phyloP scores from a whole-genome alignment of 2,113 vertebrate species.

The Ptychochromis oligacanthus region DNA sequence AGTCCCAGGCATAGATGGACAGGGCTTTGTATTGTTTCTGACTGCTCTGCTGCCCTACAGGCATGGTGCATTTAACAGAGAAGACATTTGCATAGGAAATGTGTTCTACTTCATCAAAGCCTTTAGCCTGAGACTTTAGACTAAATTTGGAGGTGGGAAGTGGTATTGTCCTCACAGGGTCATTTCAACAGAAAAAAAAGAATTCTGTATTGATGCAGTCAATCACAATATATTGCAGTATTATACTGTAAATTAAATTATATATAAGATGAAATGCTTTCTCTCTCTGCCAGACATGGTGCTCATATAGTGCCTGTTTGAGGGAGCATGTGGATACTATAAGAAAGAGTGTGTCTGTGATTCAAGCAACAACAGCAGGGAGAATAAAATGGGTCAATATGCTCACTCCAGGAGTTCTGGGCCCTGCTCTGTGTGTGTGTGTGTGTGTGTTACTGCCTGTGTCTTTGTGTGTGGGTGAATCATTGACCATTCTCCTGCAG shows the following conservation, averaged over 20 bases:
- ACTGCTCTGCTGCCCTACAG: conserved; percentile 46
- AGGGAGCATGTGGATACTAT: background rate
- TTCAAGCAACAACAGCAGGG: background rate
- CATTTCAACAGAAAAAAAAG: background rate
- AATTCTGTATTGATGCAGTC: background rate
- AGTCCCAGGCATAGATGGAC: conserved; percentile 49
- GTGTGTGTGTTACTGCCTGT: conserved; percentile 18
- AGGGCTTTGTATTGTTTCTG: conserved; percentile 53
- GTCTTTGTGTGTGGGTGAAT: conserved; percentile 43
- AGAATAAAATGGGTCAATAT: conserved; percentile 58
- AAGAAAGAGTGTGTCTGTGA: background rate
- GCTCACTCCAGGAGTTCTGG: conserved; percentile 42
- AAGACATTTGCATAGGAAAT: conserved; percentile 56
- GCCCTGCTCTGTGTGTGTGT: conserved; percentile 12
- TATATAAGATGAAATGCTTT: background rate
- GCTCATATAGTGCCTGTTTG: background rate
- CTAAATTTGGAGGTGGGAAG: conserved; percentile 30
- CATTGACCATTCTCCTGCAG: conserved; percentile 55
- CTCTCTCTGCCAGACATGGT: background rate
- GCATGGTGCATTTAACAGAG: conserved; percentile 30
- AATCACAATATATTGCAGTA: background rate
- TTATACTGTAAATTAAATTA: background rate
- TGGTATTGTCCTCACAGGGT: conserved; percentile 21
- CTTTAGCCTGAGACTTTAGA: conserved; percentile 18
- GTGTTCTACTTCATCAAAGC: conserved; percentile 34